Base-by-base conservation (phyloP, 2,797 vertebrate genomes). In the Decapterus maruadsi region DNA sequence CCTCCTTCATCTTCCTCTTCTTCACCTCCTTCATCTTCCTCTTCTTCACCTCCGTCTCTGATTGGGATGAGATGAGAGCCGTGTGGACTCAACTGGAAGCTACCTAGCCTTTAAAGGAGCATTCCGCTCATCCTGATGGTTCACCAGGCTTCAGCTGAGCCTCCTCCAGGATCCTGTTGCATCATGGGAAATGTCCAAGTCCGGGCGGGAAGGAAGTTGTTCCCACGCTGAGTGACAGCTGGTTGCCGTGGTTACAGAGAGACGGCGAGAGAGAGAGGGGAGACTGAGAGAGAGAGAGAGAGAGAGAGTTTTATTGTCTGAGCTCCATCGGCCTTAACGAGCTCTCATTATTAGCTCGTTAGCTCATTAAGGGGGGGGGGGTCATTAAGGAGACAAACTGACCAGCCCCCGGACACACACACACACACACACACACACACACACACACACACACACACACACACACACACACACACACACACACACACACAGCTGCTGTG, bases 311-410 rank as follows among this genome's bases (percentile, higher is more conserved):
- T 89, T 87, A 92, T 84, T 86, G 81, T 83, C 75, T 50, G 57
- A 75, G 66, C 75, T 76, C 61, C 16, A 36, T 80, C 64, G 29
- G 63, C 48, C 61, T 82, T 91, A 91, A 92, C 13, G 89, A 90
- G 88, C 75, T 64, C 80, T 87, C 77, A 78, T 89, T 81, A 86
- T 77, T 46, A 85, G 65, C 85, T 87, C 64, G 46, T 86, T 83
- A 85, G 29, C 85, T 89, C 66, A 58, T 90, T 90, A 90, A 87
- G 74, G 74, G 69, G 80, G 88, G 86, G 89, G 88, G 86, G 56
- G 86, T 86, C 85, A 74, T 90, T 90, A 90, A 88, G 36, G 84
- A 83, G 83, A 79, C 77, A 88, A 86, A 90, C 88, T 89, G 88
- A 86, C 91, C 87, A 75, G 84, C 89, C 89, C 77, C 88, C 70